These are phyloP conservation scores for Loris lydekkerianus DNA, from an alignment of 2,797 vertebrate species.

Conservation along the genomic window DNA sequence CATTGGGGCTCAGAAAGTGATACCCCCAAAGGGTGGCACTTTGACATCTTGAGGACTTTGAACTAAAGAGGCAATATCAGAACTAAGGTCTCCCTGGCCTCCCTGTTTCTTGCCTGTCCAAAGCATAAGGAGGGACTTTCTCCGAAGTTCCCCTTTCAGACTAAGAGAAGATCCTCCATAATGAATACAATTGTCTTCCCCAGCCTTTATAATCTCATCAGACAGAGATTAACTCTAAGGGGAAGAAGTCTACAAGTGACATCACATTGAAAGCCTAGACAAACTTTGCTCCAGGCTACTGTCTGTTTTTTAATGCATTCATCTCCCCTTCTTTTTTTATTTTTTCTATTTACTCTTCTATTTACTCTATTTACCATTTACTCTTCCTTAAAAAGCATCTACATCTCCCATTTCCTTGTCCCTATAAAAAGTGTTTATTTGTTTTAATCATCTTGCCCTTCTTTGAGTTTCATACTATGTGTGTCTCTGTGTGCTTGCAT, in stretches of 20 bases:
- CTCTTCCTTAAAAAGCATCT: neutral
- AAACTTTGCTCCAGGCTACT: no score
- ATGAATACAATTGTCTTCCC: neutral
- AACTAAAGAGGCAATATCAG: neutral
- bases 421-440: neutral
- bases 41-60: neutral
- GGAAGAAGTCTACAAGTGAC: neutral
- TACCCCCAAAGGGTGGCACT: neutral
- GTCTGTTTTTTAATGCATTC: neutral
- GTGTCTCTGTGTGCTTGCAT: neutral
- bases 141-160: neutral
- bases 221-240: neutral
- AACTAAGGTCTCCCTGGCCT: neutral
- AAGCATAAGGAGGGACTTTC: neutral
- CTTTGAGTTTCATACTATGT: neutral
- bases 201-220: neutral
- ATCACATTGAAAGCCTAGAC: neutral
- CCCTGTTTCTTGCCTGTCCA: neutral
- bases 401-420: neutral
- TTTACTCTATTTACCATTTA: neutral
- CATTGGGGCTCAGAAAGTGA: neutral
- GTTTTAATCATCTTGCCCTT: neutral
- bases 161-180: neutral
- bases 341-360: no score
- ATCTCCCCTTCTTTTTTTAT: neutral